A percentile compares a stretch with the other conserved stretches of the same genome.
Conservation (phyloP, 1,140 invertebrate species). For the Drosophila obscura region DNA sequence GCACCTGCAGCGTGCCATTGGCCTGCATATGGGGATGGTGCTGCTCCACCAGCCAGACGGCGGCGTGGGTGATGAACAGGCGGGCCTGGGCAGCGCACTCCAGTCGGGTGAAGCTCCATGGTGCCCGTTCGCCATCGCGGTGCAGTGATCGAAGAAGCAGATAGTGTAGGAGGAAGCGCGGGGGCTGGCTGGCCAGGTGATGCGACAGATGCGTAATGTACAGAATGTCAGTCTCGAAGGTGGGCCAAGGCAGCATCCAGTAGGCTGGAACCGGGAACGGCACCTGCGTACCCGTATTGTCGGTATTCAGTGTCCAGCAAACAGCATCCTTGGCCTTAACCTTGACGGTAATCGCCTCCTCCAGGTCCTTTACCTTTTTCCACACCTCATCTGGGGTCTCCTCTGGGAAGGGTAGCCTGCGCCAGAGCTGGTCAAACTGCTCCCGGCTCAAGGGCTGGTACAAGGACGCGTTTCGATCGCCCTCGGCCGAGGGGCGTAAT, state of each 20-base stretch:
- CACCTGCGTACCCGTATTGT: not conserved
- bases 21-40: constrained; percentile 2
- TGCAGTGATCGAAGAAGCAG: constrained; percentile 27
- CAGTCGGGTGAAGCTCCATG: constrained; percentile 3
- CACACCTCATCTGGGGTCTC: not conserved
- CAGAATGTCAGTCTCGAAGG: too few species aligned
- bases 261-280: not conserved
- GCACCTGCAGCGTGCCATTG: constrained; percentile 15
- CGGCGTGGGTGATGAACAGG: constrained; percentile 45
- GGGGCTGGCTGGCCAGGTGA: not conserved
- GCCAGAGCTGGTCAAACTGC: constrained; percentile 15
- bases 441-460: not conserved
- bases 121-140: not conserved
- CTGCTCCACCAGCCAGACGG: constrained; percentile 46
- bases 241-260: constrained; percentile 30
- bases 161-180: constrained; percentile 17
- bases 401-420: rapidly evolving
- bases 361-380: not conserved
- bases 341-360: not conserved
- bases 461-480: not conserved
- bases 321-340: not conserved
- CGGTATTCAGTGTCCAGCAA: not conserved
- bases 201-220: not conserved
- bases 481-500: not conserved
- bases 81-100: constrained; percentile 48